phyloP scores from a whole-genome alignment of 2,888 invertebrate genomes.

The Habroteleia sp. region DNA sequence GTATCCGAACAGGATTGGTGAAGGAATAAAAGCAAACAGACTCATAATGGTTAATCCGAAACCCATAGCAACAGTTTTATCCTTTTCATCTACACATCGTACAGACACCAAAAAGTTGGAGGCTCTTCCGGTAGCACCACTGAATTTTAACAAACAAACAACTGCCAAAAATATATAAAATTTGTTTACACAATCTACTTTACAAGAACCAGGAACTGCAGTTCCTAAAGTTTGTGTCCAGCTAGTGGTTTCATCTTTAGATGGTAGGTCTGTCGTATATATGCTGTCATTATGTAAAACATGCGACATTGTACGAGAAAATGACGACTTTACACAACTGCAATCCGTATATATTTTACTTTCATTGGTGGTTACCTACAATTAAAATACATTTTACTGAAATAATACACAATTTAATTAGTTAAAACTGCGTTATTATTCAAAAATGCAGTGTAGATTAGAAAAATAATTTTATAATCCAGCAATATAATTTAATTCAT shows the following conservation, averaged over 20 bases:
- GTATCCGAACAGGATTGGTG: slow-evolving; percentile 89
- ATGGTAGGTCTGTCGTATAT: slow-evolving; percentile 65
- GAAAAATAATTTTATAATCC: no score
- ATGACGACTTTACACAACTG: slow-evolving; percentile 80
- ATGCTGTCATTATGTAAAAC: slow-evolving; percentile 63
- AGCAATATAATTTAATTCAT: no score
- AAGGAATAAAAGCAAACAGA: slow-evolving; percentile 88
- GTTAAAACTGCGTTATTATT: no score
- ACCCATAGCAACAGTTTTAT: slow-evolving; percentile 88
- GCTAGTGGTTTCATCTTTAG: slow-evolving; percentile 41
- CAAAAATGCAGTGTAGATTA: no score
- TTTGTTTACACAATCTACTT: slow-evolving; percentile 83
- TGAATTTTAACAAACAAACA: slow-evolving; percentile 83
- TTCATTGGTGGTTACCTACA: slow-evolving; percentile 71
- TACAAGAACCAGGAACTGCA: slow-evolving; percentile 82
- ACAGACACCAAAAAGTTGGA: slow-evolving; percentile 85
- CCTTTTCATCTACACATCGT: slow-evolving; percentile 87
- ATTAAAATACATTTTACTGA: no score
- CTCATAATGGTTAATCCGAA: slow-evolving; percentile 87
- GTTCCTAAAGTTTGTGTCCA: slow-evolving; percentile 72
- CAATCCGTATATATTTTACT: slow-evolving; percentile 81
- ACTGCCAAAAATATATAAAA: slow-evolving; percentile 83
- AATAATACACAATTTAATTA: no score
- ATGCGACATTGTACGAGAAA: slow-evolving; percentile 63
- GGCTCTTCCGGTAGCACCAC: slow-evolving; percentile 84